Base-by-base conservation (phyloP, 2,888 invertebrate genomes). In the Dendrolimus pini region DNA sequence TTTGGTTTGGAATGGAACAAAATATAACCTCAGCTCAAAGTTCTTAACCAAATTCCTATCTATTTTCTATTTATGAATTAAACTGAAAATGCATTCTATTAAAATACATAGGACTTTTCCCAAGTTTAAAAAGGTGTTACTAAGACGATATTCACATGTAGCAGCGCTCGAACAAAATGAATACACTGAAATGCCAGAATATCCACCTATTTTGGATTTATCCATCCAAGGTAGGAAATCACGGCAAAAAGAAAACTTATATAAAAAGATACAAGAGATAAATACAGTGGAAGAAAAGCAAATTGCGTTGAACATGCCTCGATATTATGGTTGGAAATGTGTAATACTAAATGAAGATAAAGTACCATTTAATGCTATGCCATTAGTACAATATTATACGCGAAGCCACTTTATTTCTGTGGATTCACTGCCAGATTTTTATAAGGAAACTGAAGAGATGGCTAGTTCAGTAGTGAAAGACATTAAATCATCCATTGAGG, bases 251-350 rank as follows among this genome's bases (percentile, higher is more conserved):
- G 75, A 91, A 62, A 65, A 72, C 1, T 82, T 92, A 78, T 85
- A 93, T 69, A 88, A 94, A 13, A 90, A 93, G 72, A 92, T 97
- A 12, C 92, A 92, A 75, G 78, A 89, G 1, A 70, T 95, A 10
- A 91, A 93, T 59, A 96, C 96, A 0, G 92, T 96, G 0, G 97
- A 97, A 84, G 96, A 96, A 77, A 97, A 97, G 75, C 91, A 96
- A 68, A 93, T 96, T 57, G 95, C 95, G 67, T 72, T 97, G 41
- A 97, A 97, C 77, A 94, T 96, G 93, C 96, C 95, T 0, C 92
- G 92, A 56, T 96, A 94, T 78, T 97, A 95, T 78, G 97, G 97
- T 1, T 96, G 93, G 89, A 92, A 92, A 70, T 92, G 93, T 59
- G 80, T 93, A 1, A 82, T 93, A 69, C 75, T 96, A 6, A 78